These are phyloP conservation scores for Drosophila carrolli DNA, from an alignment of 1,140 invertebrate species.

Conservation along the genomic window DNA sequence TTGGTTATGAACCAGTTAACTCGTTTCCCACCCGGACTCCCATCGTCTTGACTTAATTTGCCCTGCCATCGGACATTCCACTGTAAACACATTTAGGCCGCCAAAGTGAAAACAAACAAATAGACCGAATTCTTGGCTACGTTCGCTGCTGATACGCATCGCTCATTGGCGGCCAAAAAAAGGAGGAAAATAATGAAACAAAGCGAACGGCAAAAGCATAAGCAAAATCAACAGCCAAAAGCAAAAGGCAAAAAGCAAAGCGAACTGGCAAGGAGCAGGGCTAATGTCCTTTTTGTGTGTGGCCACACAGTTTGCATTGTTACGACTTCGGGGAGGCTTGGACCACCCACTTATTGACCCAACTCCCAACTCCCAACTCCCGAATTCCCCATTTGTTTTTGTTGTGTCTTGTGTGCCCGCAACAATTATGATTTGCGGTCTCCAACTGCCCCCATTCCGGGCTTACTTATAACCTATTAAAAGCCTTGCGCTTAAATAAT, in stretches of 20 bases:
- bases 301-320: slow-evolving; percentile 59
- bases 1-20: background rate
- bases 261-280: slow-evolving; percentile 16
- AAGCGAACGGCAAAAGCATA: slow-evolving; percentile 24
- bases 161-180: slow-evolving; percentile 11
- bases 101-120: slow-evolving; percentile 19
- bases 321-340: slow-evolving; percentile 14
- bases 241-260: slow-evolving; percentile 1
- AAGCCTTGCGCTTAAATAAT: slow-evolving; percentile 4
- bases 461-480: slow-evolving; percentile 10
- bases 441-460: slow-evolving; percentile 2
- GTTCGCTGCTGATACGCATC: slow-evolving; percentile 54
- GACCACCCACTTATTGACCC: background rate
- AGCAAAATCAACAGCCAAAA: slow-evolving; percentile 1
- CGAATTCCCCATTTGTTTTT: slow-evolving; percentile 21
- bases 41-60: background rate
- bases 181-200: slow-evolving; percentile 52
- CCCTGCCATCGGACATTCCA: background rate
- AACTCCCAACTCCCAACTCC: background rate
- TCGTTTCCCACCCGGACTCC: background rate
- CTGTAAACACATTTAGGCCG: slow-evolving; percentile 20
- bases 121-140: background rate
- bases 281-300: slow-evolving; percentile 71
- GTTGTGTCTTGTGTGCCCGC: slow-evolving; percentile 40
- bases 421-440: slow-evolving; percentile 79